phyloP scores from a whole-genome alignment of 1,140 invertebrate species.

The Parapsyche elsis region DNA sequence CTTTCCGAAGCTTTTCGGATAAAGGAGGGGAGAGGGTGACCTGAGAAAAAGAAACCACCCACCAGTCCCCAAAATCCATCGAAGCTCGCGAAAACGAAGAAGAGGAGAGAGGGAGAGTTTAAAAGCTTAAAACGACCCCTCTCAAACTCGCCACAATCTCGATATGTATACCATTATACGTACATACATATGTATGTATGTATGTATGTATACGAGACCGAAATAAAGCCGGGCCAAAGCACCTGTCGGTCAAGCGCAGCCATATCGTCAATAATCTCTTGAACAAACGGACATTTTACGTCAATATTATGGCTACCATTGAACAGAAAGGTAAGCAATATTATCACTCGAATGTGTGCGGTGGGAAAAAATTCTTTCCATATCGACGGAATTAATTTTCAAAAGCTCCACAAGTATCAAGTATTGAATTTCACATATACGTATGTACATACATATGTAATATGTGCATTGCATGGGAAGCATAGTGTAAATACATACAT shows the following conservation, averaged over 20 bases:
- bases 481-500: too few species aligned
- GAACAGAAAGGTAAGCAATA: too few species aligned
- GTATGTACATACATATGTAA: too few species aligned
- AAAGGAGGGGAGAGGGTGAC: neutral
- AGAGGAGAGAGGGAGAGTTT: neutral
- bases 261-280: constrained; percentile 28
- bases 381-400: too few species aligned
- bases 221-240: constrained; percentile 19
- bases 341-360: too few species aligned
- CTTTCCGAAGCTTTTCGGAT: neutral
- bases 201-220: neutral
- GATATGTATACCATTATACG: neutral
- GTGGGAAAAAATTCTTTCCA: too few species aligned
- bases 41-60: neutral
- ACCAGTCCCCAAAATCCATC: neutral
- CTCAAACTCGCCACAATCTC: constrained; percentile 7
- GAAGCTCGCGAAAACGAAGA: neutral
- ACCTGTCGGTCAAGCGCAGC: constrained; percentile 14
- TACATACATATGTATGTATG: neutral
- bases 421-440: too few species aligned
- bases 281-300: constrained; percentile 5
- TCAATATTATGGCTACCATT: neutral
- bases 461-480: too few species aligned
- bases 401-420: too few species aligned
- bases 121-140: constrained; percentile 27